These are phyloP conservation scores for Corbicula japonica DNA, from an alignment of 2,888 invertebrate genomes.

Conservation along the genomic window DNA sequence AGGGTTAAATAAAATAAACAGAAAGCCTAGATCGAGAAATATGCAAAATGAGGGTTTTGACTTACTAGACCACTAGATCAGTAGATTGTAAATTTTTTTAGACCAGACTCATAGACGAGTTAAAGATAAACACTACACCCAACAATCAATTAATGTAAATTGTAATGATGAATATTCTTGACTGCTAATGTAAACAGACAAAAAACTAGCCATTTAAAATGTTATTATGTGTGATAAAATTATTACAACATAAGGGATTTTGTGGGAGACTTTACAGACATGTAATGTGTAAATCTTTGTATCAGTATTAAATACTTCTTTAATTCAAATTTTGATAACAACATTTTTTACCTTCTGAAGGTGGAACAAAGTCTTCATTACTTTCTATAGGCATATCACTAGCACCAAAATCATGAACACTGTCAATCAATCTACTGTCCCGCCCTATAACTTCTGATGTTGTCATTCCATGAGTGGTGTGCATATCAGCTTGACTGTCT, in stretches of 20 bases:
- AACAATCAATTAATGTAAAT: too few species aligned
- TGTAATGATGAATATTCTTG: too few species aligned
- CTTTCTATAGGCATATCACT: constrained; percentile 75
- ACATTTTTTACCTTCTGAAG: constrained; percentile 70
- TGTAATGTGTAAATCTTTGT: background rate
- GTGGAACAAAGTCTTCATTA: constrained; percentile 78
- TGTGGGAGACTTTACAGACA: background rate
- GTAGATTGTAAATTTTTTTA: too few species aligned
- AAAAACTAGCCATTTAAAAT: background rate
- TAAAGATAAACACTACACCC: too few species aligned
- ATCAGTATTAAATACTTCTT: background rate
- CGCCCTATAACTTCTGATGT: constrained; percentile 36
- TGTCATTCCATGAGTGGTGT: constrained; percentile 43
- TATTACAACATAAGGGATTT: background rate
- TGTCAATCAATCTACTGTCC: constrained; percentile 67
- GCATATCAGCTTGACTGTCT: constrained; percentile 21
- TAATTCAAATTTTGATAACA: background rate
- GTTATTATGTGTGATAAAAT: background rate
- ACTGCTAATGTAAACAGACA: too few species aligned
- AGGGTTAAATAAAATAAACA: too few species aligned
- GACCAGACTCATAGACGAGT: too few species aligned
- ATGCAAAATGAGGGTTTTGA: too few species aligned
- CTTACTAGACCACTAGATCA: too few species aligned
- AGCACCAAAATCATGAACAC: constrained; percentile 79
- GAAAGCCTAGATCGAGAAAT: too few species aligned